Base-by-base conservation (phyloP, 2,888 invertebrate genomes). In the Resseliella maxima region DNA sequence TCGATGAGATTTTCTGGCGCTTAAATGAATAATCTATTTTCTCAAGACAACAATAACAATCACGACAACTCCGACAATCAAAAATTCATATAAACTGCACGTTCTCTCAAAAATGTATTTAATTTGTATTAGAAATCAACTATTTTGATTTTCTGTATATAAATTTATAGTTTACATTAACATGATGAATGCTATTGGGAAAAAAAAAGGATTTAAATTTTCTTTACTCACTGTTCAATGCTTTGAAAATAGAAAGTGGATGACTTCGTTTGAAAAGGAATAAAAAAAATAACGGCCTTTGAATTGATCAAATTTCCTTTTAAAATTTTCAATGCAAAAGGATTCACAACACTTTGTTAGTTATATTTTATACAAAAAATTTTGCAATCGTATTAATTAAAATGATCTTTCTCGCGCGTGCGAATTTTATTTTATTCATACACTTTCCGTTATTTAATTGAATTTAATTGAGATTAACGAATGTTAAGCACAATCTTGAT, bases 1-100 rank as follows among this genome's bases (percentile, higher is more conserved):
- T 72, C 31, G 3, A 72, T 12, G 72, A 72, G 72, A 72, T 72
- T 72, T 72, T 72, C 35, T 72, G 72, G 72, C 72, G 72, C 72
- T 27, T 72, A 31, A 72, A 35, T n/a, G 31, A 72, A 59, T 59
- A 59, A 24, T 24, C 59, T 50, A 50, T 41, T 21, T 50, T 18
- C 10, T 50, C 50, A 41, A 41, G n/a, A n/a, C n/a, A n/a, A n/a
- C n/a, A n/a, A n/a, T n/a, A n/a, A n/a, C n/a, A n/a, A n/a, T n/a
- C n/a, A n/a, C n/a, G n/a, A n/a, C n/a, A n/a, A n/a, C n/a, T n/a
- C n/a, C n/a, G n/a, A n/a, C n/a, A n/a, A n/a, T n/a, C n/a, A n/a
- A n/a, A n/a, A n/a, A n/a, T n/a, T n/a, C n/a, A n/a, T n/a, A n/a
- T n/a, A n/a, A n/a, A n/a, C n/a, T n/a, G n/a, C n/a, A n/a, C n/a